Conservation (phyloP, 2,113 vertebrate genomes). For the Peromyscus maniculatus region DNA sequence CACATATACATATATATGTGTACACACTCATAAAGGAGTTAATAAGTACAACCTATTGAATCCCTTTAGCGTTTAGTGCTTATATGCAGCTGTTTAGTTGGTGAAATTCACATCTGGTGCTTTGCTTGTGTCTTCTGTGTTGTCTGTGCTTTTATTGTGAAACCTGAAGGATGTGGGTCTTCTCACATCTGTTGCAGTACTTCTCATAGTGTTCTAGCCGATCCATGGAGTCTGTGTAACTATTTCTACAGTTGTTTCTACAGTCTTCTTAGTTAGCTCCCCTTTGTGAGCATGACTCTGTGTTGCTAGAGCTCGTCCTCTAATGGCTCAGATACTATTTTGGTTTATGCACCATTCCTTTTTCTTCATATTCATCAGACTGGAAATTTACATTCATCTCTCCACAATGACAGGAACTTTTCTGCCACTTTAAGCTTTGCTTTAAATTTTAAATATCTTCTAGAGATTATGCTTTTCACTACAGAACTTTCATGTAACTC, state of each 20-base stretch:
- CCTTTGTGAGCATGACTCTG: neutral
- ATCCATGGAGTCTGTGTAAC: too few species aligned
- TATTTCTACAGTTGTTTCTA: neutral
- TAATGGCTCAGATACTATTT: neutral
- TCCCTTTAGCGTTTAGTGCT: neutral
- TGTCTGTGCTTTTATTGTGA: too few species aligned
- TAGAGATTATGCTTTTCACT: neutral
- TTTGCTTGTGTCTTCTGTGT: neutral
- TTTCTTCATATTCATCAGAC: too few species aligned
- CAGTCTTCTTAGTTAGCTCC: neutral
- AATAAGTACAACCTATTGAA: neutral
- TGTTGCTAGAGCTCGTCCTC: neutral
- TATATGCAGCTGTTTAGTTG: neutral
- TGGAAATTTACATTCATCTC: neutral
- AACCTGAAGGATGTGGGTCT: too few species aligned
- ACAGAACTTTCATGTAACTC: neutral
- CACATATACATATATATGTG: too few species aligned
- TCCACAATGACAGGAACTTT: neutral
- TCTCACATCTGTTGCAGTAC: too few species aligned
- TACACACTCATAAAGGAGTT: neutral
- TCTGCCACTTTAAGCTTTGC: neutral
- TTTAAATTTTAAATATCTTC: neutral
- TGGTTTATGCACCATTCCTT: too few species aligned
- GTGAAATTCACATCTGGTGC: neutral
- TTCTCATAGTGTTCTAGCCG: too few species aligned